Percentiles rank a stretch among this genome's conserved stretches.
phyloP scores from a whole-genome alignment of 2,888 invertebrate genomes.

The Rotaria macrura region DNA sequence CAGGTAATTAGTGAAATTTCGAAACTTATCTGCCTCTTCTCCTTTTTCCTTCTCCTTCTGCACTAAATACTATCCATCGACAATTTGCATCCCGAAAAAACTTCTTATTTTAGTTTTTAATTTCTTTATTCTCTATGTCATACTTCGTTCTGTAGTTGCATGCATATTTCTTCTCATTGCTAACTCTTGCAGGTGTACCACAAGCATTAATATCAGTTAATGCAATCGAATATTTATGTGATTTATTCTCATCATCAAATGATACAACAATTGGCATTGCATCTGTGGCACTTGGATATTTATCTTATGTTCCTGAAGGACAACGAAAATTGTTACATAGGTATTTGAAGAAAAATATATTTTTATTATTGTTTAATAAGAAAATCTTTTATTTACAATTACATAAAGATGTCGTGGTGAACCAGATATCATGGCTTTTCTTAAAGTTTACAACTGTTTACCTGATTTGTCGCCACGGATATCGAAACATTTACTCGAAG shows the following conservation, averaged over 20 bases:
- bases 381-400: neutral
- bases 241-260: conserved; percentile 39
- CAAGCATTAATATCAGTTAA: conserved; percentile 45
- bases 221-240: conserved; percentile 41
- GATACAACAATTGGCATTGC: conserved; percentile 45
- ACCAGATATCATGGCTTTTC: neutral
- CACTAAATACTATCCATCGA: neutral
- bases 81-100: neutral
- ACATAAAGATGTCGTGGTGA: neutral
- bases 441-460: neutral
- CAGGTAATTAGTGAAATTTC: neutral
- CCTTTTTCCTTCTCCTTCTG: conserved; percentile 1
- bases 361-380: neutral
- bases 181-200: conserved; percentile 41
- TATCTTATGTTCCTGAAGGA: conserved; percentile 44
- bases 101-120: neutral
- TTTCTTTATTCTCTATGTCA: neutral
- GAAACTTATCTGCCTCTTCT: neutral
- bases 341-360: conserved; percentile 37
- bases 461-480: neutral
- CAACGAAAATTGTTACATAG: conserved; percentile 45
- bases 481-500: neutral
- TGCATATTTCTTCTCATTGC: neutral
- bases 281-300: conserved; percentile 46
- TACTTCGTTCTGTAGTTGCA: neutral